Evolutionary conservation across 2,888 invertebrate species (phyloP).

Genomic region (Parnassius apollo): DNA sequence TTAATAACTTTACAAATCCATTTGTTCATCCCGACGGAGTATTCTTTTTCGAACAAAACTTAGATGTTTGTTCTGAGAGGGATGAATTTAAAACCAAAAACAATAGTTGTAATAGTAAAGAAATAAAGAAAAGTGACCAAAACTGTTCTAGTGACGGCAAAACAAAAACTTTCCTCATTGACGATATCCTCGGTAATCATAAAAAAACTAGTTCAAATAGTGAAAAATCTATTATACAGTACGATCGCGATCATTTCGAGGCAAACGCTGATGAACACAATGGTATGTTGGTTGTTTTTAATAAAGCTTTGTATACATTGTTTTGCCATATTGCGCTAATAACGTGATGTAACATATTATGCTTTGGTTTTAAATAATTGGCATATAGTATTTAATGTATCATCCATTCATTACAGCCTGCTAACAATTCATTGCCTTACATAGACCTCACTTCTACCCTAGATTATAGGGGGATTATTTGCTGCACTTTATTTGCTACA

Average conservation of each 20-base stretch:
- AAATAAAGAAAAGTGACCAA: slow-evolving; percentile 42
- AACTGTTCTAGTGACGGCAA: slow-evolving; percentile 48
- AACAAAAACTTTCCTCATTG: slow-evolving; percentile 80
- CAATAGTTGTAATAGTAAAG: slow-evolving; percentile 42
- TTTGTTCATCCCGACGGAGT: slow-evolving; percentile 46
- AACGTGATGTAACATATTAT: no score
- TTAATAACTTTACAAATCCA: slow-evolving; percentile 40
- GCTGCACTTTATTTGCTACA: no score
- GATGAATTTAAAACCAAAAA: slow-evolving; percentile 43
- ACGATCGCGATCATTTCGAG: slow-evolving; percentile 51
- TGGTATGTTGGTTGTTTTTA: slow-evolving; percentile 44
- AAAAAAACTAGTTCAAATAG: slow-evolving; percentile 48
- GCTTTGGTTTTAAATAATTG: no score
- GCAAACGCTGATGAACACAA: slow-evolving; percentile 72
- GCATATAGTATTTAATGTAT: no score
- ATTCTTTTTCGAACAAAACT: slow-evolving; percentile 50
- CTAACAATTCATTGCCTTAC: no score
- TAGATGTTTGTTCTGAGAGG: slow-evolving; percentile 46
- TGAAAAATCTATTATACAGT: slow-evolving; percentile 36
- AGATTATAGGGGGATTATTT: no score
- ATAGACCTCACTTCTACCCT: no score
- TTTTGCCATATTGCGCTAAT: no score
- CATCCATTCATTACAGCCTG: no score
- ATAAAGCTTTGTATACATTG: no score
- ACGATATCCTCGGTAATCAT: slow-evolving; percentile 77